These are phyloP conservation scores for Talpa occidentalis DNA, from an alignment of 2,113 vertebrate species.

Conservation along the genomic window DNA sequence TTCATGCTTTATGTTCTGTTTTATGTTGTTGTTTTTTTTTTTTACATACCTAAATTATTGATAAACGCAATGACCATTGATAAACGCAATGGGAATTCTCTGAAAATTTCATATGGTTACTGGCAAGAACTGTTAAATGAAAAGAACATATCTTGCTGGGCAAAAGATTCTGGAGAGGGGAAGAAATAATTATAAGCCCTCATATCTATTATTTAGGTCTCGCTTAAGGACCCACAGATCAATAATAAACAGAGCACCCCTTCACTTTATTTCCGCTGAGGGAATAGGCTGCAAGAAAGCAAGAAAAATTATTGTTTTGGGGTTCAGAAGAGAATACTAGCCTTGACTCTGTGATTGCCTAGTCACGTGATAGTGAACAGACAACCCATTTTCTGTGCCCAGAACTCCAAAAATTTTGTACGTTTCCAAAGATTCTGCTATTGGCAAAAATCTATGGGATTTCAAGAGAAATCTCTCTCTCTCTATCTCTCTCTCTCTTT, in stretches of 20 bases:
- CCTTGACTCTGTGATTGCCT: not conserved
- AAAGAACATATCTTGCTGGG: not conserved
- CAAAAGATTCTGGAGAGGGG: not conserved
- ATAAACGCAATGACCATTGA: not conserved
- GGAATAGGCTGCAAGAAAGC: not conserved
- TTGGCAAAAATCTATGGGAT: not conserved
- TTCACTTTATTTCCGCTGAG: not conserved
- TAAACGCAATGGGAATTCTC: not conserved
- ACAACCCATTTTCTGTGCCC: not conserved
- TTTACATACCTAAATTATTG: not conserved
- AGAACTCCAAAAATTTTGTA: not conserved
- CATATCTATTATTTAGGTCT: not conserved
- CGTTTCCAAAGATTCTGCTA: not conserved
- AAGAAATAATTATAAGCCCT: not conserved
- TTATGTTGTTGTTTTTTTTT: conserved; percentile 18
- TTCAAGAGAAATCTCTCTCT: not conserved
- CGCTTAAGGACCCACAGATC: not conserved
- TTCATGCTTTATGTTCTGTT: not conserved
- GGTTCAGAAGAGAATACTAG: not conserved
- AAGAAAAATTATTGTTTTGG: not conserved
- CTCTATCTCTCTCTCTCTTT: too few species aligned
- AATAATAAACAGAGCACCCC: not conserved
- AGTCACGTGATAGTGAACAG: not conserved
- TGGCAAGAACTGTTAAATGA: not conserved
- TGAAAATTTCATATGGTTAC: not conserved